A percentile compares a stretch with the other conserved stretches of the same genome.
Evolutionary conservation across 1,140 invertebrate genomes (phyloP).

Genomic region (Tribolium madens): DNA sequence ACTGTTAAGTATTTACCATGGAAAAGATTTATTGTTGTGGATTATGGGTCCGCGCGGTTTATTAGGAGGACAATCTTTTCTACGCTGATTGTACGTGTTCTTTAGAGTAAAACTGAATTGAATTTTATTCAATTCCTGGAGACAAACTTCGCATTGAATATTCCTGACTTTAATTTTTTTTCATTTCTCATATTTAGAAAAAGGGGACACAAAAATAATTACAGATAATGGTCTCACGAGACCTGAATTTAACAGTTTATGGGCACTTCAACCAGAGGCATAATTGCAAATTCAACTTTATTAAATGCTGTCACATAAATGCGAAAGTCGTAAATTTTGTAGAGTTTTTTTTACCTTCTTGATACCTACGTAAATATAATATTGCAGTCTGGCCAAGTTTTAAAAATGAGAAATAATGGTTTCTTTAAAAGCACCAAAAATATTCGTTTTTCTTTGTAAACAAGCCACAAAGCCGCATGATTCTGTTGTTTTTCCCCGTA

Average conservation of each 20-base stretch:
- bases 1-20: no score
- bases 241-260: background rate
- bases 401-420: conserved; percentile 23
- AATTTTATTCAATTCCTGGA: no score
- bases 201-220: background rate
- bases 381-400: background rate
- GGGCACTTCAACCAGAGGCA: background rate
- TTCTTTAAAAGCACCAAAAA: background rate
- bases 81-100: no score
- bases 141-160: no score
- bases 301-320: conserved; percentile 2
- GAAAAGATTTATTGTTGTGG: no score
- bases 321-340: conserved; percentile 11
- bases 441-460: conserved; percentile 32
- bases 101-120: no score
- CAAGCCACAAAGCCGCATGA: conserved; percentile 12
- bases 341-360: conserved; percentile 2
- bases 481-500: background rate
- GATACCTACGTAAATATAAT: background rate
- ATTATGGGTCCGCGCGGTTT: no score
- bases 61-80: no score
- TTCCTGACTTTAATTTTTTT: no score
- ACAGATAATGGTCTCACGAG: background rate
- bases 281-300: conserved; percentile 1
- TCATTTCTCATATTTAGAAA: no score